Conservation (phyloP, 2,888 invertebrate genomes). For the Pardosa pseudoannulata region DNA sequence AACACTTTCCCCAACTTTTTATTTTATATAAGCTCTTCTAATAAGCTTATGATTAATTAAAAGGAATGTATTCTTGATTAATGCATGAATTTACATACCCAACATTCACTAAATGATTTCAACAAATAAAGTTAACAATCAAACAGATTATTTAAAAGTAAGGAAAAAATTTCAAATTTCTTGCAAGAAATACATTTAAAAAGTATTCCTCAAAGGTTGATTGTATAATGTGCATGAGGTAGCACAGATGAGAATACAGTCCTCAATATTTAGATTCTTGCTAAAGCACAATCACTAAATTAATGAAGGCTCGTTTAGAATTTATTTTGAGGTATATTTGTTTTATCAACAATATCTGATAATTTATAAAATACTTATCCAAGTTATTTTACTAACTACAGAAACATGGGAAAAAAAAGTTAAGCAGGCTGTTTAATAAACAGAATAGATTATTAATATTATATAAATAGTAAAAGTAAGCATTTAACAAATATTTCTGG, state of each 20-base stretch:
- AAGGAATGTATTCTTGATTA: too few species aligned
- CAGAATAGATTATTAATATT: too few species aligned
- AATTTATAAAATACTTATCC: constrained; percentile 28
- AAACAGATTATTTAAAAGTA: not conserved
- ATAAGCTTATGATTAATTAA: too few species aligned
- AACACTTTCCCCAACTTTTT: too few species aligned
- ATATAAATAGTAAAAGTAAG: too few species aligned
- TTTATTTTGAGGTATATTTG: constrained; percentile 55
- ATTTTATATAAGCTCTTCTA: too few species aligned
- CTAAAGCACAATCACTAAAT: constrained; percentile 23
- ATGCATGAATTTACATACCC: too few species aligned
- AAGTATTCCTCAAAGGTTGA: constrained; percentile 28
- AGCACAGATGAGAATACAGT: constrained; percentile 41
- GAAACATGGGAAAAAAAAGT: too few species aligned
- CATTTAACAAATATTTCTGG: too few species aligned
- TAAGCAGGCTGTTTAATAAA: too few species aligned
- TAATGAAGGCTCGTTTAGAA: constrained; percentile 35
- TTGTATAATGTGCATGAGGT: constrained; percentile 65
- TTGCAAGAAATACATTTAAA: constrained; percentile 24
- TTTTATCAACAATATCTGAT: constrained; percentile 8
- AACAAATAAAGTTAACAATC: not conserved
- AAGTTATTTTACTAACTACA: not conserved
- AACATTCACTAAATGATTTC: constrained; percentile 1
- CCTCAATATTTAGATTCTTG: constrained; percentile 14
- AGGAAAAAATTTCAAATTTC: constrained; percentile 27